Evolutionary conservation across 2,113 vertebrate genomes (phyloP), one percentile per base, ranked within the genome.

Genomic region (Sinocyclocheilus anshuiensis): DNA sequence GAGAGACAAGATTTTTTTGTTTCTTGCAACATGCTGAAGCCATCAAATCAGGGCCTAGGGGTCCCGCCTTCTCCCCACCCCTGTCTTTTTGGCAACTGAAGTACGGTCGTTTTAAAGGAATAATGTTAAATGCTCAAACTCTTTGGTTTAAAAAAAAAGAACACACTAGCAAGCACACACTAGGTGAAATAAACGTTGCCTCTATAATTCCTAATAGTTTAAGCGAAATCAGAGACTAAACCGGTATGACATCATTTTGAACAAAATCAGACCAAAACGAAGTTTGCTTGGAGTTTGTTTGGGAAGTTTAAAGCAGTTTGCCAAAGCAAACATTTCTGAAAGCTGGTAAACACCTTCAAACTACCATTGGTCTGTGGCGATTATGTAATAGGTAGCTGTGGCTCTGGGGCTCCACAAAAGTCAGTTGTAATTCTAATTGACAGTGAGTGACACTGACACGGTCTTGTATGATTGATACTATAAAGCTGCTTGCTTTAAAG

Each of bases 21-120:
- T 77, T 57, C 65, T 81, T 74, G 67, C n/a, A 86, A 86, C 77
- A 86, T 72, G 82, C 77, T 87, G 81, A 79, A 77, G 72, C 82
- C 74, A 86, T 88, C 75, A 65, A 80, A 86, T 72, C 42, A 59
- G 39, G 77, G 39, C 77, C 57, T 63, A 36, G 33, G 86, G 82
- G n/a, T 84, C 55, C 16, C n/a, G 67, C 76, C 69, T 10, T n/a
- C 2, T 53, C 57, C 45, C 59, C 48, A 39, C 63, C 26, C 22
- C 26, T 29, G 71, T 63, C 15, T 63, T 26, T 87, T 69, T 89
- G 69, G 85, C 48, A 71, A 55, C 74, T 55, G 18, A 48, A 72
- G 11, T 72, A 71, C 36, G 65, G 4, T 67, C 50, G 74, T 84
- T 81, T 69, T 63, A 59, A 53, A n/a, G 74, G 55, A 55, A 29